phyloP scores from a whole-genome alignment of 2,113 vertebrate genomes.

The Myodes glareolus region DNA sequence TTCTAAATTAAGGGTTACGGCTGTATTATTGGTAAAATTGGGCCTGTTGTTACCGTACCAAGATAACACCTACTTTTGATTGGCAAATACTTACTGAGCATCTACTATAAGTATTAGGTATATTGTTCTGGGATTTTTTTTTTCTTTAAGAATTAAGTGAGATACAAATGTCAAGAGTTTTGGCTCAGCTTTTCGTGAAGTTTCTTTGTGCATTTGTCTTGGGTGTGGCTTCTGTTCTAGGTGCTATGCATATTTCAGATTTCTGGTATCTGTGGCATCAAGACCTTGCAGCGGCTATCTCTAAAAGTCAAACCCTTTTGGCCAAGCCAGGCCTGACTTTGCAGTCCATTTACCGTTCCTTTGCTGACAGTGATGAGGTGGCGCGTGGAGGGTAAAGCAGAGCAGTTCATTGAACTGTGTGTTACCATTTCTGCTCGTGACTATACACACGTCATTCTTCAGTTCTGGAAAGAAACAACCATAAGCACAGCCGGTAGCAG shows the following conservation, averaged over 20 bases:
- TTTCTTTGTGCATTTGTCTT: not conserved
- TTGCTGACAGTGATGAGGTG: not conserved
- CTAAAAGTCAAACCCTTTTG: not conserved
- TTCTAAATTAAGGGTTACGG: not conserved
- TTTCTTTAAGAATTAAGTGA: conserved; percentile 5
- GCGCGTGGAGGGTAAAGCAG: not conserved
- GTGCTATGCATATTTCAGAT: not conserved
- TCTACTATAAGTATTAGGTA: not conserved
- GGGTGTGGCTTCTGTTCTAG: not conserved
- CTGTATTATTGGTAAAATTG: not conserved
- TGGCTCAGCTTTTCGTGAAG: not conserved
- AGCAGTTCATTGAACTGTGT: not conserved
- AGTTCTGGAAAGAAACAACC: not conserved
- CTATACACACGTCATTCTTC: not conserved
- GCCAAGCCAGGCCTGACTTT: not conserved
- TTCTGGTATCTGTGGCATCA: not conserved
- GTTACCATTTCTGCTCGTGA: not conserved
- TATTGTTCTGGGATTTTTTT: conserved; percentile 16
- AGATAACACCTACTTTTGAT: not conserved
- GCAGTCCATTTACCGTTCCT: not conserved
- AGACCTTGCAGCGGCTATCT: not conserved
- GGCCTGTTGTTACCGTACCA: not conserved
- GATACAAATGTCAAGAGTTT: conserved; percentile 15
- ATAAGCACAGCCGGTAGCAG: not conserved
- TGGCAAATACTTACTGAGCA: not conserved